A percentile compares a stretch with the other conserved stretches of the same genome.
These are phyloP conservation scores for Thermophis baileyi DNA, from an alignment of 2,113 vertebrate species.

Conservation along the genomic window DNA sequence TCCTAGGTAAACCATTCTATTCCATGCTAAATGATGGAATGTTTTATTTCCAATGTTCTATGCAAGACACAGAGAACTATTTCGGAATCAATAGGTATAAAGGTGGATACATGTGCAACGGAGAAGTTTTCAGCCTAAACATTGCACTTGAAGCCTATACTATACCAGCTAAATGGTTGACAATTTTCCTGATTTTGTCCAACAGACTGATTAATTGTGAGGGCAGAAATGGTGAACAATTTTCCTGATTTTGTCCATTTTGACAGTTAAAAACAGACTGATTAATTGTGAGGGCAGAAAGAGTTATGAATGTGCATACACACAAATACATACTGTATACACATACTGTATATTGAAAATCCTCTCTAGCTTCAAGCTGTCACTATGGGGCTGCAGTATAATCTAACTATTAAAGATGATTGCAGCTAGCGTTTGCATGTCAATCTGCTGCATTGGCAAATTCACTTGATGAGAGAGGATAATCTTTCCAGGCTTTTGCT, in stretches of 20 bases:
- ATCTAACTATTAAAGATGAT: neutral
- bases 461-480: neutral
- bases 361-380: neutral
- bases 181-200: neutral
- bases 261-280: neutral
- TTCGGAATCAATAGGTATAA: neutral
- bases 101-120: neutral
- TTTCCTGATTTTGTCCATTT: neutral
- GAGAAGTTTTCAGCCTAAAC: neutral
- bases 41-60: neutral
- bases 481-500: neutral
- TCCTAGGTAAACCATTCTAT: neutral
- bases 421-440: neutral
- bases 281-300: neutral
- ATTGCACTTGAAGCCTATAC: neutral
- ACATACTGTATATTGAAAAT: neutral
- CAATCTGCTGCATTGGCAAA: neutral
- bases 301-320: neutral
- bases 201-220: neutral
- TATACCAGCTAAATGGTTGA: neutral
- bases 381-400: neutral
- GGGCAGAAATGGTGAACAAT: neutral
- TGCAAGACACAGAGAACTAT: neutral
- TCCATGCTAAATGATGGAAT: neutral
- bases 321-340: neutral